Conservation (phyloP, 1,140 invertebrate genomes). For the Cheumatopsyche charites region DNA sequence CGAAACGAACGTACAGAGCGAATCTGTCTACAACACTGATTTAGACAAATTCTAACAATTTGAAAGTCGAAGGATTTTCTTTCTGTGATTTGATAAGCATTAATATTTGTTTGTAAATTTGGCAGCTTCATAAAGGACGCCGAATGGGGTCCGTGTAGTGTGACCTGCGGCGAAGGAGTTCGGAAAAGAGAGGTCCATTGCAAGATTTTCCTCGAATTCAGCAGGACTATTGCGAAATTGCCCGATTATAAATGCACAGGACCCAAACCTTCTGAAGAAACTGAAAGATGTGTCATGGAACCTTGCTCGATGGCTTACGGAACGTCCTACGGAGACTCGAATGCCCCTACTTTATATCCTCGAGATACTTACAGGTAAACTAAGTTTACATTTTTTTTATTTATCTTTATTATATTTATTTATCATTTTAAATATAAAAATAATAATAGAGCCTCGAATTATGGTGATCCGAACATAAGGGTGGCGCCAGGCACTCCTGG, state of each 20-base stretch:
- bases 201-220: constrained; percentile 93
- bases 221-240: constrained; percentile 80
- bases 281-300: constrained; percentile 77
- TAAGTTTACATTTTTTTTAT: not conserved
- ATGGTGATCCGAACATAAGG: constrained; percentile 56
- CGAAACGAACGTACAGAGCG: too few species aligned
- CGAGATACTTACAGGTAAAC: constrained; percentile 39
- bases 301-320: constrained; percentile 73
- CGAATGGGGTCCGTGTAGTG: constrained; percentile 88
- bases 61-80: not conserved
- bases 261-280: constrained; percentile 78
- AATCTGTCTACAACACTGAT: too few species aligned
- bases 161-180: constrained; percentile 87
- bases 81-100: not conserved
- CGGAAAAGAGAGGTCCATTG: constrained; percentile 82
- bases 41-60: too few species aligned
- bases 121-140: constrained; percentile 65
- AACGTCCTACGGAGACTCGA: constrained; percentile 68
- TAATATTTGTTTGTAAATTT: constrained; percentile 4
- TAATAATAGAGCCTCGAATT: constrained; percentile 31
- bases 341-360: constrained; percentile 54
- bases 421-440: not conserved
- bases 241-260: constrained; percentile 89
- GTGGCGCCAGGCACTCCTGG: constrained; percentile 65
- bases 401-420: not conserved